A percentile compares a stretch with the other conserved stretches of the same genome.
phyloP scores from a whole-genome alignment of 2,888 invertebrate genomes.

The Trachelus stipa region DNA sequence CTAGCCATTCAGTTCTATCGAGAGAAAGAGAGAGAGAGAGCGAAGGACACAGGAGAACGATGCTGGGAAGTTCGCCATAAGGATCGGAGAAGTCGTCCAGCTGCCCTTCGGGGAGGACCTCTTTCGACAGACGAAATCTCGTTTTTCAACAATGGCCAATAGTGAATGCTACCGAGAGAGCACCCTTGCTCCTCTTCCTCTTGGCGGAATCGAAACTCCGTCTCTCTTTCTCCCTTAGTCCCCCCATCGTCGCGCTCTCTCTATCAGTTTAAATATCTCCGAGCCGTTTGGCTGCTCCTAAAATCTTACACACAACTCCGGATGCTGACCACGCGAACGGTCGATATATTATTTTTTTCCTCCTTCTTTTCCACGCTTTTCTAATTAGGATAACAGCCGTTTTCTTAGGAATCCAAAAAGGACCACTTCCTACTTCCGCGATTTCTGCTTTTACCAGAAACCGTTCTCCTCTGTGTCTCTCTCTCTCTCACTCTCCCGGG shows the following conservation, averaged over 20 bases:
- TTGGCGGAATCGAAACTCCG: constrained; percentile 16
- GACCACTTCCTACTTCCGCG: constrained; percentile 52
- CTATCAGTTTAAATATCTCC: not conserved
- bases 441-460: constrained; percentile 47
- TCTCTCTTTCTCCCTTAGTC: not conserved
- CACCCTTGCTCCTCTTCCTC: constrained; percentile 4
- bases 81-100: constrained; percentile 34
- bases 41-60: not conserved
- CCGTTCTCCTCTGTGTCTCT: constrained; percentile 34
- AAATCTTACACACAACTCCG: not conserved
- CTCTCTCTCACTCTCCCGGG: not conserved
- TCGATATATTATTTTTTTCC: not conserved
- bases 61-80: constrained; percentile 22
- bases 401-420: constrained; percentile 37
- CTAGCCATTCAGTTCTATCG: not conserved
- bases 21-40: constrained; percentile 14
- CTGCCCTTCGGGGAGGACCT: constrained; percentile 45
- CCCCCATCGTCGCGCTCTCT: not conserved
- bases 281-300: not conserved
- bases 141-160: constrained; percentile 23
- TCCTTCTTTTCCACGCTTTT: constrained; percentile 17
- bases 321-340: constrained; percentile 1
- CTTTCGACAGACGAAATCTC: constrained; percentile 45
- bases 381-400: constrained; percentile 53
- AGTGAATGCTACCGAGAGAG: not conserved